Base-by-base conservation (phyloP, 2,113 vertebrate genomes). In the Noctilio leporinus region DNA sequence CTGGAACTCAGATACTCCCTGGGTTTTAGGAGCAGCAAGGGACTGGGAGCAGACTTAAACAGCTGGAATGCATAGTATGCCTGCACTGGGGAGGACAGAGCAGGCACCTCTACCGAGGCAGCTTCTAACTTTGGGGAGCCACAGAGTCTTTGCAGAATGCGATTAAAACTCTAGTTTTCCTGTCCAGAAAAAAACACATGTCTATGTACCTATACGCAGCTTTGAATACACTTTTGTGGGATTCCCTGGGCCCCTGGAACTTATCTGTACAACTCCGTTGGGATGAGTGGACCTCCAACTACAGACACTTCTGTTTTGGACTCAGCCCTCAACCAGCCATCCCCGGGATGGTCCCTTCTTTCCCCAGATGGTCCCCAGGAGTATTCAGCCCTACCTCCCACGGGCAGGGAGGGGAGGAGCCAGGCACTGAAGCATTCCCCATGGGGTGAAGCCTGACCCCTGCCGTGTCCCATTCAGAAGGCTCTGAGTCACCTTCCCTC, bases 401-500 rank as follows among this genome's bases (percentile, higher is more conserved):
- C 62, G 28, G 73, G 16, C 62, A 86, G 67, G 35, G 30, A n/a
- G 45, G 75, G 28, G 40, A 57, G 75, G 70, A 57, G 69, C 51
- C 30, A 55, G 55, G 28, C 26, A 16, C 1, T 40, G 88, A 91
- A 35, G n/a, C 28, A 28, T 80, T 84, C 65, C 26, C 49, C 49
- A 51, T 22, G 86, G 86, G 65, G 78, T 67, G 75, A 70, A 90
- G 83, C 12, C 53, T 85, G 84, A 69, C 38, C 49, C 17, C 24
- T 51, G 19, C 38, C 67, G 47, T 5, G 38, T 53, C 81, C 76
- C 87, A 80, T 96, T 95, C 90, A 49, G 80, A 45, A 97, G 91
- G 62, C 62, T 95, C 87, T 97, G 97, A 97, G 94, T 97, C 97
- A 96, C 91, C 57, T 93, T 35, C 94, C 95, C 45, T 76, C 93